Evolutionary conservation across 2,888 invertebrate genomes (phyloP).

Genomic region (Spatulosminthurus flaviceps): DNA sequence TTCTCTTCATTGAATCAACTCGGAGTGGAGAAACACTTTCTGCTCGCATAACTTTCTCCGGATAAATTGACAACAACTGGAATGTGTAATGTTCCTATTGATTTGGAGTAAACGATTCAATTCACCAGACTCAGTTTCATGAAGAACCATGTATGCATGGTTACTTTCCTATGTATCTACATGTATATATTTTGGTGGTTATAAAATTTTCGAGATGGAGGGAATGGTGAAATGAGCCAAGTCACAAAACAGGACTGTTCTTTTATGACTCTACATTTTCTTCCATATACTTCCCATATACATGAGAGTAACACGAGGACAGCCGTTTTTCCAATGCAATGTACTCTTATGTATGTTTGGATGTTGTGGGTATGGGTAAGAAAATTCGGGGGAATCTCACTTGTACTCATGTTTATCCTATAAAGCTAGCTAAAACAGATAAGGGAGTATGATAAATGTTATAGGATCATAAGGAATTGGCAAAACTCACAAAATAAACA

Average conservation of each 20-base stretch:
- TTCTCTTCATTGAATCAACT: too few species aligned
- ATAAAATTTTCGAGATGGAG: not conserved
- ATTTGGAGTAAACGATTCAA: constrained; percentile 12
- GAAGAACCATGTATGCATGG: not conserved
- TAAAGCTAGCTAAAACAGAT: not conserved
- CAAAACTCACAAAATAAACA: constrained; percentile 7
- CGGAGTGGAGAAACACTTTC: too few species aligned
- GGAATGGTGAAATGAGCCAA: constrained; percentile 3
- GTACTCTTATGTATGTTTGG: too few species aligned
- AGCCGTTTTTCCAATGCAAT: too few species aligned
- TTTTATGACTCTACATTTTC: not conserved
- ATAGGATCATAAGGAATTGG: constrained; percentile 1
- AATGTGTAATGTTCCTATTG: not conserved
- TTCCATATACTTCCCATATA: too few species aligned
- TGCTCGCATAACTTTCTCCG: not conserved
- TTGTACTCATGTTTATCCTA: not conserved
- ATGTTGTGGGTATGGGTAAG: too few species aligned
- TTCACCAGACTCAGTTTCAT: constrained; percentile 9
- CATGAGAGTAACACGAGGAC: too few species aligned
- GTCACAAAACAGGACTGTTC: not conserved
- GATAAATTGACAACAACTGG: constrained; percentile 13
- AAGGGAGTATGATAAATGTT: not conserved
- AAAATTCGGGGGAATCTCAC: too few species aligned
- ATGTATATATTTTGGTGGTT: too few species aligned
- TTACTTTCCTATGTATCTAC: too few species aligned